Percentiles rank a stretch among this genome's conserved stretches.
Conservation (phyloP, 2,113 vertebrate species). For the Columbina picui region DNA sequence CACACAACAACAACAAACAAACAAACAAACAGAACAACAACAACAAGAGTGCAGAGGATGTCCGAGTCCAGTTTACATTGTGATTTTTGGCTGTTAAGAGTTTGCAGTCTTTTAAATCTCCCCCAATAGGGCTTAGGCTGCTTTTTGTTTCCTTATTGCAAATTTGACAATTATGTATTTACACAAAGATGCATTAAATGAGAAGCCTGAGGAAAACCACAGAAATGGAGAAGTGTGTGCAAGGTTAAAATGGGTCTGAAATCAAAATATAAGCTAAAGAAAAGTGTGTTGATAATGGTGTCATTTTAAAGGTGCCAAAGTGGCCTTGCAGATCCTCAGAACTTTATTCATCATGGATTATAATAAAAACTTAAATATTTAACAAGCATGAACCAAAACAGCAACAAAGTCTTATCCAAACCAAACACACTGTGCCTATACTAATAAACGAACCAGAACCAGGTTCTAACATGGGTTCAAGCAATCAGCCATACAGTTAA, state of each 20-base stretch:
- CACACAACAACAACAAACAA: too few relatives aligned
- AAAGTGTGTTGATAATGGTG: background rate
- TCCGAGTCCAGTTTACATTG: background rate
- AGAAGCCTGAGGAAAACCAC: background rate
- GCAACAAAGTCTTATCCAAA: background rate
- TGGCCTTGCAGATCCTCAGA: background rate
- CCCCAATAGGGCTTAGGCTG: background rate
- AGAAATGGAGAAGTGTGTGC: background rate
- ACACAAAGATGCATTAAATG: background rate
- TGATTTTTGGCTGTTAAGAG: background rate
- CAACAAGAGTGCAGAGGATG: background rate
- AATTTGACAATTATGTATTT: background rate
- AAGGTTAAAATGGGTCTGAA: slow-evolving; percentile 9
- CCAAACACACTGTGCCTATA: background rate
- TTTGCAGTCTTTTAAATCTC: background rate
- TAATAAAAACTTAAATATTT: background rate
- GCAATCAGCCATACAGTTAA: background rate
- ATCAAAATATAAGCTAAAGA: background rate
- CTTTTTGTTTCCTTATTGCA: background rate
- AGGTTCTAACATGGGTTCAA: background rate
- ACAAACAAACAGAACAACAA: too few relatives aligned
- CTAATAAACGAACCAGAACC: background rate
- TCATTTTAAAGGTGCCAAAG: background rate
- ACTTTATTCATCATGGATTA: background rate
- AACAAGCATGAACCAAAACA: background rate